Conservation (phyloP, 2,113 vertebrate species). For the Cacatua alba region DNA sequence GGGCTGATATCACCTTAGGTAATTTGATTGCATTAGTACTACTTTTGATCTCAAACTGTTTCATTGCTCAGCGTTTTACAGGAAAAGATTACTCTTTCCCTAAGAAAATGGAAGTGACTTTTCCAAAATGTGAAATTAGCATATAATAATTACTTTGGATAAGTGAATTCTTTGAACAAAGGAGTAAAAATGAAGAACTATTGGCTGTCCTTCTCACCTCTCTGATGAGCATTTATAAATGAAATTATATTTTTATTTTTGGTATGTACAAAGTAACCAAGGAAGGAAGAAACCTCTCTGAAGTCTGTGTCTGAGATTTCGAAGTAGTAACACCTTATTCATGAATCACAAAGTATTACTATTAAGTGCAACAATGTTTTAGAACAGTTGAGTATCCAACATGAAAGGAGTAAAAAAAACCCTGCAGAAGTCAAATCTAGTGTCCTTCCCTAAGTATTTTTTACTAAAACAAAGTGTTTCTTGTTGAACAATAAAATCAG, state of each 20-base stretch:
- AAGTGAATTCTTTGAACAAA: not conserved
- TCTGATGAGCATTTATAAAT: not conserved
- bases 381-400: not conserved
- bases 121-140: not conserved
- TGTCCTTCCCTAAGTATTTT: not conserved
- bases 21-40: not conserved
- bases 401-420: not conserved
- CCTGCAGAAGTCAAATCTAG: not conserved
- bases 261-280: not conserved
- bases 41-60: not conserved
- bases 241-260: not conserved
- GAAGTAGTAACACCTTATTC: not conserved
- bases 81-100: not conserved
- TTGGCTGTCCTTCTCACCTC: not conserved
- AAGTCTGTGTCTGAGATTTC: not conserved
- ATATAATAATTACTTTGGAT: not conserved
- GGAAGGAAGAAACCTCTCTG: not conserved
- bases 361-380: not conserved
- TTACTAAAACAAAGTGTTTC: not conserved
- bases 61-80: not conserved
- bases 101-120: not conserved
- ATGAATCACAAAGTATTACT: not conserved
- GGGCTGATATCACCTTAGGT: not conserved
- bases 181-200: not conserved
- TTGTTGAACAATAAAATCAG: not conserved